Conservation (phyloP, 64 coral and sea anemone species). For the Stichodactyla mertensii region DNA sequence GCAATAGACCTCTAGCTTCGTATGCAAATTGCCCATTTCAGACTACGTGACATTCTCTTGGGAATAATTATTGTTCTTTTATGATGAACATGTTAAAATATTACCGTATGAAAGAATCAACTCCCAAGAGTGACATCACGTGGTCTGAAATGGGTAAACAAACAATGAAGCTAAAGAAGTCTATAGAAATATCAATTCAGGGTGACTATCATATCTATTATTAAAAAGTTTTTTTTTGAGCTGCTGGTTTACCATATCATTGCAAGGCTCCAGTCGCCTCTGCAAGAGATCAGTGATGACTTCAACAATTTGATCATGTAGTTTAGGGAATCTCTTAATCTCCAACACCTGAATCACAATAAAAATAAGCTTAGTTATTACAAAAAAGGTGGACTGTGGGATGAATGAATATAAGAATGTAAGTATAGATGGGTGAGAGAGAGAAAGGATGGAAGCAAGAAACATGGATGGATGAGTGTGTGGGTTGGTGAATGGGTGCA, state of each 20-base stretch:
- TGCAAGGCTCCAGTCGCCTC: slow-evolving; percentile 65
- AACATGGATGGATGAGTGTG: not conserved
- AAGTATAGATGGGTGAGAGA: not conserved
- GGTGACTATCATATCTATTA: too few relatives aligned
- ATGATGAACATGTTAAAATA: too few relatives aligned
- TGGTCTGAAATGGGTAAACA: too few relatives aligned
- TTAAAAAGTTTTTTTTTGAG: too few relatives aligned
- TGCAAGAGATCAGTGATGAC: slow-evolving; percentile 75
- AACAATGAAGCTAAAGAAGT: too few relatives aligned
- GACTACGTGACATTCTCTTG: too few relatives aligned
- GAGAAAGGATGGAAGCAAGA: not conserved
- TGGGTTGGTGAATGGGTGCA: not conserved
- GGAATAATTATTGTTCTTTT: too few relatives aligned
- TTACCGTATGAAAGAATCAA: too few relatives aligned
- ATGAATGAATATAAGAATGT: not conserved
- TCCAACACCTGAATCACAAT: slow-evolving; percentile 66
- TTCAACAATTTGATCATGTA: slow-evolving; percentile 87
- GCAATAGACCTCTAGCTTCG: too few relatives aligned
- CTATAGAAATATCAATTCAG: too few relatives aligned
- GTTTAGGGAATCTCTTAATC: slow-evolving; percentile 81
- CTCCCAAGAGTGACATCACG: too few relatives aligned
- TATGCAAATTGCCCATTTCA: too few relatives aligned
- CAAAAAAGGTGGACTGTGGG: not conserved
- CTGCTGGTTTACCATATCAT: slow-evolving; percentile 66
- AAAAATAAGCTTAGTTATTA: not conserved